phyloP scores from a whole-genome alignment of 2,113 vertebrate species.

The Chrysemys picta region DNA sequence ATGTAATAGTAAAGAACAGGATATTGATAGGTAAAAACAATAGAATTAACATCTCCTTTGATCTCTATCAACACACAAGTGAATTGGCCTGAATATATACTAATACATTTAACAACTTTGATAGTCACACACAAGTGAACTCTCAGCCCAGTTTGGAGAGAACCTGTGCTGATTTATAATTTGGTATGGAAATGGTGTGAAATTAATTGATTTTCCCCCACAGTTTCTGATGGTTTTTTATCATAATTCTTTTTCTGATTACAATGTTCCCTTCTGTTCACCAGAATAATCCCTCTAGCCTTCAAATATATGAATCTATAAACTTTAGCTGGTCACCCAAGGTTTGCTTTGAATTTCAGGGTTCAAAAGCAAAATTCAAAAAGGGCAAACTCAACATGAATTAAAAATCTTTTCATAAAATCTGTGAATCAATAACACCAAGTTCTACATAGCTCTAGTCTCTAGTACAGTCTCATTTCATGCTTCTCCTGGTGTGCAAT shows the following conservation, averaged over 20 bases:
- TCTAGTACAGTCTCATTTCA: background rate
- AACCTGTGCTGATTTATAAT: background rate
- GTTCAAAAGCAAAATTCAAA: background rate
- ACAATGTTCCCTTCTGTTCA: background rate
- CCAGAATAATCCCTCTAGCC: background rate
- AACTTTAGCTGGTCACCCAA: background rate
- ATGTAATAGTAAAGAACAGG: too few species aligned
- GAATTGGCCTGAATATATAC: too few species aligned
- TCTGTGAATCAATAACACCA: background rate
- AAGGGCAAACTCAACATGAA: background rate
- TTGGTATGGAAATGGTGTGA: background rate
- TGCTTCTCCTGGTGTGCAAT: background rate
- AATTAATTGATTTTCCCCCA: background rate
- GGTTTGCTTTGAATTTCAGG: background rate
- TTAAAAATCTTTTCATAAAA: background rate
- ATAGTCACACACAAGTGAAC: too few species aligned
- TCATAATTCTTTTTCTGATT: background rate
- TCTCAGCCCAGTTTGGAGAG: background rate
- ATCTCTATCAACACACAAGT: too few species aligned
- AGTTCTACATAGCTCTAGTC: background rate
- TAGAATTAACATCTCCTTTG: too few species aligned
- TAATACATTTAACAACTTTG: too few species aligned
- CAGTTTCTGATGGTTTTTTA: background rate
- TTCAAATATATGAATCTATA: background rate
- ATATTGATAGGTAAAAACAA: too few species aligned